Percentiles rank a stretch among this genome's conserved stretches.
Evolutionary conservation across 1,140 invertebrate genomes (phyloP).

Genomic region (Euura lappo): DNA sequence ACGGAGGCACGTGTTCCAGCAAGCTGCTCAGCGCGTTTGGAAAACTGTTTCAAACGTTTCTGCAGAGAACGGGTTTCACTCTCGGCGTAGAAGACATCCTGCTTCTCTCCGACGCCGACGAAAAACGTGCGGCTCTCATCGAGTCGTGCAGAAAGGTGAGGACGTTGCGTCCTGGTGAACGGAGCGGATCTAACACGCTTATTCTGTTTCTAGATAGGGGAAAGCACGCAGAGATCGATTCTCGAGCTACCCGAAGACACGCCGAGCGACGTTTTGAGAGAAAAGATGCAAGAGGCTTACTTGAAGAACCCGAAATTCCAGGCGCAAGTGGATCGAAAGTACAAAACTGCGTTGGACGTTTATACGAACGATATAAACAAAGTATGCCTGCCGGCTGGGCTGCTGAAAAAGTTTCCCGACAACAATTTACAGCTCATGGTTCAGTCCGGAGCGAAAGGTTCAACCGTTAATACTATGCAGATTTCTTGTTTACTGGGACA

Average conservation of each 20-base stretch:
- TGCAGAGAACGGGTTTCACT: conserved; percentile 93
- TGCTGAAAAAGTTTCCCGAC: conserved; percentile 86
- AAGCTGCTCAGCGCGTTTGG: conserved; percentile 87
- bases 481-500: conserved; percentile 97
- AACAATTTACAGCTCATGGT: conserved; percentile 99
- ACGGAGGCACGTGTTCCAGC: conserved; percentile 86
- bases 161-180: conserved; percentile 15
- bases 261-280: conserved; percentile 63
- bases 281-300: conserved; percentile 75
- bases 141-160: conserved; percentile 65
- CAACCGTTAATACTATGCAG: conserved; percentile 95
- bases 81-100: conserved; percentile 95
- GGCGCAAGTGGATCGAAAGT: conserved; percentile 81
- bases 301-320: conserved; percentile 79
- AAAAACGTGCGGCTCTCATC: conserved; percentile 76
- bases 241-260: conserved; percentile 71
- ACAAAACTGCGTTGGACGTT: conserved; percentile 82
- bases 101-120: conserved; percentile 75
- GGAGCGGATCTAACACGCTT: neutral
- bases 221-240: conserved; percentile 71
- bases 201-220: conserved; percentile 55
- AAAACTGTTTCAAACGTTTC: conserved; percentile 88
- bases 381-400: conserved; percentile 79
- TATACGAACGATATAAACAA: conserved; percentile 92
- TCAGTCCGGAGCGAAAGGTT: conserved; percentile 97